phyloP scores from a whole-genome alignment of 2,113 vertebrate species.

The Xiphophorus couchianus region DNA sequence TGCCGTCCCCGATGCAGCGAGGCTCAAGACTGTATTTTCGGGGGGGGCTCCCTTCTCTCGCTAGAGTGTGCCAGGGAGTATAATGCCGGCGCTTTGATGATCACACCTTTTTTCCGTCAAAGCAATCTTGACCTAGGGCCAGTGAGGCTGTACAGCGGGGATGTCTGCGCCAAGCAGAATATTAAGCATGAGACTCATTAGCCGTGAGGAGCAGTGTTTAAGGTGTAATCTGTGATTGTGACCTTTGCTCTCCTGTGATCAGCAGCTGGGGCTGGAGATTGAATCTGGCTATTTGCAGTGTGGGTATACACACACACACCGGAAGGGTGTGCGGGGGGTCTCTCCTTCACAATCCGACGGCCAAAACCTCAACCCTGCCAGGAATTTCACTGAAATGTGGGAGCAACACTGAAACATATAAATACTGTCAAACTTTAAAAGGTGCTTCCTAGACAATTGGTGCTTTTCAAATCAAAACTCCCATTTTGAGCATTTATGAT shows the following conservation, averaged over 20 bases:
- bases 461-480: conserved; percentile 8
- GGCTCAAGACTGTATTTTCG: conserved; percentile 37
- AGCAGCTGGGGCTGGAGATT: conserved; percentile 16
- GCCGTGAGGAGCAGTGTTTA: conserved; percentile 6
- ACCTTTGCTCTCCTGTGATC: conserved; percentile 39
- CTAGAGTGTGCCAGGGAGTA: conserved; percentile 14
- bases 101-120: conserved; percentile 61
- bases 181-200: conserved; percentile 12
- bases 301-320: conserved; percentile 15
- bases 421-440: conserved; percentile 54
- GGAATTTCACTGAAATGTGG: conserved; percentile 71
- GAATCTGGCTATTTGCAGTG: conserved; percentile 16
- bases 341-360: conserved; percentile 56
- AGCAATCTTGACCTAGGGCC: conserved; percentile 43
- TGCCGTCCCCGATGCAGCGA: conserved; percentile 35
- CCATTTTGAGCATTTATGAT: background rate
- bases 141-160: conserved; percentile 25
- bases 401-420: conserved; percentile 43
- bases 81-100: conserved; percentile 48
- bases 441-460: conserved; percentile 7
- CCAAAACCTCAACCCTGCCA: conserved; percentile 63
- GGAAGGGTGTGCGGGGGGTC: background rate
- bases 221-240: conserved; percentile 35
- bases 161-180: conserved; percentile 26
- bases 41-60: conserved; percentile 27